Evolutionary conservation across 2,888 invertebrate species (phyloP), one percentile per base, ranked within the genome.

Genomic region (Lochmaea capreae): DNA sequence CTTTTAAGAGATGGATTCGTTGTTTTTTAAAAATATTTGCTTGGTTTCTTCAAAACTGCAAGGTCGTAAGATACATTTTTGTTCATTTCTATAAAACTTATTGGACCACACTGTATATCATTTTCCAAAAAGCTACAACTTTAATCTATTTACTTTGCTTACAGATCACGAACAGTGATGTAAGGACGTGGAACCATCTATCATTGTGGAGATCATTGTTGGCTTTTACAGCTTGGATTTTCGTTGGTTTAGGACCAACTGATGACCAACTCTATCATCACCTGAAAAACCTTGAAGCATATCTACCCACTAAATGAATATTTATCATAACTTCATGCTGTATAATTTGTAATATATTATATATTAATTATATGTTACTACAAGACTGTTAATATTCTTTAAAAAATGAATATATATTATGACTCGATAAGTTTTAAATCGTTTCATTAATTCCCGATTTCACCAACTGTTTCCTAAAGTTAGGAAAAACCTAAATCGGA

Each of bases 181-280:
- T 91, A 79, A 89, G 88, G 79, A 89, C 89, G 0, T 91, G 91
- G 91, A 90, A 90, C 0, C 89, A 90, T 77, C 88, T 91, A 76
- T 91, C 91, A 3, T 88, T 91, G 79, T 91, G 91, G 90, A 87
- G 91, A 18, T 90, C 91, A 0, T 87, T 90, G 3, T 85, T 91
- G 12, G 90, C 91, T 0, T 89, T 91, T 76, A 83, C 90, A 1
- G 91, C 90, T 0, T 86, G 91, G 81, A 88, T 90, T 0, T 89
- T 91, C 80, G 89, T 91, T 79, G 88, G 91, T 9, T 88, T 91
- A 78, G 88, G 89, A 0, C 89, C 88, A 74, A 89, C 89, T 0
- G 89, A 88, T 54, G 91, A 85, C 77, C 81, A 89, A 72, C 88
- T 91, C 3, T 88, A 88, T 79, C 82, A 86, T 63, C 89, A 90